phyloP scores from a whole-genome alignment of 2,888 invertebrate species.

The Tetramorium bicarinatum region DNA sequence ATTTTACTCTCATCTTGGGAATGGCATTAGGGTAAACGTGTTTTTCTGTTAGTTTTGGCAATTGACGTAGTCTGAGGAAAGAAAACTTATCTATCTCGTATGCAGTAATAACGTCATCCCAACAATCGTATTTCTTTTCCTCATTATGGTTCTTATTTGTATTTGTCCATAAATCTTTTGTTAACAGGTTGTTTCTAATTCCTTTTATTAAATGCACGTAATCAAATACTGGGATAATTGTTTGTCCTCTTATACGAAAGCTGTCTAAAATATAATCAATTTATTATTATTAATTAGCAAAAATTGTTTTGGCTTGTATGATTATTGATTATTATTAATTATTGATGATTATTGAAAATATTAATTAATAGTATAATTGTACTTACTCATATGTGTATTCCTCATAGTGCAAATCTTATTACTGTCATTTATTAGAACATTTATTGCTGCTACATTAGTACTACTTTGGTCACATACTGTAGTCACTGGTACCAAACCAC shows the following conservation, averaged over 20 bases:
- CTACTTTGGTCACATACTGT: constrained; percentile 32
- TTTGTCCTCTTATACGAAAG: not conserved
- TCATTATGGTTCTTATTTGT: too few relatives aligned
- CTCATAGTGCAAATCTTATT: not conserved
- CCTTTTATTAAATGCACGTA: not conserved
- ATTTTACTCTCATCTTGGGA: not conserved
- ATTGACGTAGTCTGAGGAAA: too few relatives aligned
- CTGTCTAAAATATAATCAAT: not conserved
- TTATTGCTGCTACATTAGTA: constrained; percentile 15
- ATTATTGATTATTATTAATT: not conserved
- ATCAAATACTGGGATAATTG: not conserved
- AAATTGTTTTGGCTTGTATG: not conserved
- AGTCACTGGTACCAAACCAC: constrained; percentile 10
- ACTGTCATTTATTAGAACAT: not conserved
- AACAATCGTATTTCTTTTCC: too few relatives aligned
- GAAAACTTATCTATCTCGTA: not conserved
- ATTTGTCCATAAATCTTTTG: not conserved
- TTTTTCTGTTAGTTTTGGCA: not conserved
- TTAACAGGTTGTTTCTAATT: not conserved
- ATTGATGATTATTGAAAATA: not conserved
- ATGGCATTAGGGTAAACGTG: not conserved
- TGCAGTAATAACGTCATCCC: not conserved
- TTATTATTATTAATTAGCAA: not conserved
- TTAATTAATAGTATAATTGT: not conserved
- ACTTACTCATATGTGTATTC: not conserved